These are phyloP conservation scores for Helicoverpa assulta DNA, from an alignment of 2,888 invertebrate species.

Conservation along the genomic window DNA sequence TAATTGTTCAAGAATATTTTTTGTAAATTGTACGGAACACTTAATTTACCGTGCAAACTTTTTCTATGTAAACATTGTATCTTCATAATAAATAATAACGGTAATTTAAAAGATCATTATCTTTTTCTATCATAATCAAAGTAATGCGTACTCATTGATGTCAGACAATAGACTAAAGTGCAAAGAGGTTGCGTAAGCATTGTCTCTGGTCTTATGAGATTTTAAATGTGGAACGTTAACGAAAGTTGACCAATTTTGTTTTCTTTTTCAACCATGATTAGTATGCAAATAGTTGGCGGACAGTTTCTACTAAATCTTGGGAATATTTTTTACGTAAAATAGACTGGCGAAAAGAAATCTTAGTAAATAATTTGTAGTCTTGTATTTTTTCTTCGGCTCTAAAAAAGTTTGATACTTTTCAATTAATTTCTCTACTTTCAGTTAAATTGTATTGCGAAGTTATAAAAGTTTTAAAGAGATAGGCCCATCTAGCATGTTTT, in stretches of 20 bases:
- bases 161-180: constrained; percentile 41
- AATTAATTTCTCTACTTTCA: constrained; percentile 3
- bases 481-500: neutral
- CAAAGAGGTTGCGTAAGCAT: constrained; percentile 37
- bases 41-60: constrained; percentile 9
- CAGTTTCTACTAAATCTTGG: constrained; percentile 31
- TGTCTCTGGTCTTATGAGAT: constrained; percentile 43
- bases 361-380: constrained; percentile 12
- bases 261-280: constrained; percentile 13
- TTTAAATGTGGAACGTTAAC: constrained; percentile 48
- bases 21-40: constrained; percentile 15
- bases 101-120: constrained; percentile 3
- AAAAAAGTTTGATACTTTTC: constrained; percentile 8
- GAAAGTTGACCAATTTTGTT: constrained; percentile 25
- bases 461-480: no score
- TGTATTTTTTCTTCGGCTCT: constrained; percentile 3
- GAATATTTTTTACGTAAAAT: constrained; percentile 22
- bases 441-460: neutral
- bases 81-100: neutral
- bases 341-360: constrained; percentile 27
- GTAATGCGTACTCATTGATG: constrained; percentile 13
- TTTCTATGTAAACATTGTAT: constrained; percentile 18
- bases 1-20: neutral
- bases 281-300: constrained; percentile 24
- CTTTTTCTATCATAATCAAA: constrained; percentile 15